Percentiles rank a stretch among this genome's conserved stretches.
phyloP scores from a whole-genome alignment of 2,888 invertebrate species.

The Platycheirus rosarum region DNA sequence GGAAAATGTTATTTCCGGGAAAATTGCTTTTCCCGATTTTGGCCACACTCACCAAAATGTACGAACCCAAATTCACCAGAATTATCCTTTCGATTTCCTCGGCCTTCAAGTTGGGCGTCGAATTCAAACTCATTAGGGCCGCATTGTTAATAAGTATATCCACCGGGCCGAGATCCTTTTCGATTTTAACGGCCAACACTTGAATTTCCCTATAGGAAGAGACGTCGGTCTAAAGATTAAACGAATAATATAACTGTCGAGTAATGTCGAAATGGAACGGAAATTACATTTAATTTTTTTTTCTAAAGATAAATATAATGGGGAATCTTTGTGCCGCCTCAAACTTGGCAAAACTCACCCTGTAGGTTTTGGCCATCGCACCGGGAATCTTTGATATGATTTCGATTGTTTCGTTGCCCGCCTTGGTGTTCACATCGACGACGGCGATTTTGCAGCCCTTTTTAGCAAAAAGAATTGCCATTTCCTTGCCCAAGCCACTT shows the following conservation, averaged over 20 bases:
- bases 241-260: constrained; percentile 70
- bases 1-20: not conserved
- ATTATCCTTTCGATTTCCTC: constrained; percentile 82
- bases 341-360: constrained; percentile 75
- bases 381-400: constrained; percentile 79
- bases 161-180: constrained; percentile 81
- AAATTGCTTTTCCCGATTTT: not conserved
- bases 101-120: constrained; percentile 80
- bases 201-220: constrained; percentile 80
- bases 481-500: constrained; percentile 83
- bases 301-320: not conserved
- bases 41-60: constrained; percentile 81
- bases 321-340: constrained; percentile 6
- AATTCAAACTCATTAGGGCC: constrained; percentile 82
- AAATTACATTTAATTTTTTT: constrained; percentile 57
- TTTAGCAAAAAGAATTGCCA: constrained; percentile 81
- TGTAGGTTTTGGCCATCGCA: constrained; percentile 80
- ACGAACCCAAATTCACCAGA: constrained; percentile 82
- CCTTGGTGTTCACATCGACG: constrained; percentile 81
- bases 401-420: constrained; percentile 80
- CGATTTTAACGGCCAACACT: constrained; percentile 80
- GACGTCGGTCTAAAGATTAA: constrained; percentile 80
- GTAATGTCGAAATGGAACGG: constrained; percentile 61
- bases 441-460: constrained; percentile 82
- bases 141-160: constrained; percentile 83